Evolutionary conservation across 35 echinoderm and acorn worm genomes (phyloP), one percentile per base, ranked within the genome.

Genomic region (Lytechinus variegatus): DNA sequence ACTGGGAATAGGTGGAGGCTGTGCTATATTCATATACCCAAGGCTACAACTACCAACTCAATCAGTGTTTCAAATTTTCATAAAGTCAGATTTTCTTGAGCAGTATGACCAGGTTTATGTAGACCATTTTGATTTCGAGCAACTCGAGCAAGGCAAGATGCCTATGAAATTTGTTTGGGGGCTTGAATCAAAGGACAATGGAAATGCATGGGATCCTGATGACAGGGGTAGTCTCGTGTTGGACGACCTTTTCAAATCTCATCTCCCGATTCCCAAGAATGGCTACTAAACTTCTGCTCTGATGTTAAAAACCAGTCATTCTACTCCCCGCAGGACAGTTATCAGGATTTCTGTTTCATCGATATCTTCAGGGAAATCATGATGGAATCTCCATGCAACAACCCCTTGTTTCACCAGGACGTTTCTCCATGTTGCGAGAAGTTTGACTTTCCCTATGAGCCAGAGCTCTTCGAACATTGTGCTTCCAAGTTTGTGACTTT

Each of bases 81-180:
- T 91, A 57, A 54, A 87, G 16, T 33, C 58, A 27, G 94, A 99
- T 87, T 91, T 95, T 27, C 95, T 99, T 21, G 98, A 99, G 88
- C 98, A 96, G 51, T 99, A 99, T 71, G 97, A 96, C 87, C 86
- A 97, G 28, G 86, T 97, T 3, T 99, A 97, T 57, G 96, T 94
- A 93, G 44, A 96, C 11, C 6, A 92, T 44, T 99, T 97, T 89
- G 66, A 86, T 9, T 99, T 96, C 88, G 95, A 96, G 28, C 66
- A 94, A 9, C 29, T 93, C 4, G 92, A 11, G 52, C 13, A 93
- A 14, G 27, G 11, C 53, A 54, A 54, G 54, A 93, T 93, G 92
- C 92, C 92, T 13, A 93, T 93, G 0, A 55, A 55, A 4, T 93
- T 96, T 9, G 56, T 95, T 19, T 96, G 96, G 96, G 97, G 97